A percentile compares a stretch with the other conserved stretches of the same genome.
phyloP scores from a whole-genome alignment of 2,888 invertebrate genomes.

The Seira sanloemensis region DNA sequence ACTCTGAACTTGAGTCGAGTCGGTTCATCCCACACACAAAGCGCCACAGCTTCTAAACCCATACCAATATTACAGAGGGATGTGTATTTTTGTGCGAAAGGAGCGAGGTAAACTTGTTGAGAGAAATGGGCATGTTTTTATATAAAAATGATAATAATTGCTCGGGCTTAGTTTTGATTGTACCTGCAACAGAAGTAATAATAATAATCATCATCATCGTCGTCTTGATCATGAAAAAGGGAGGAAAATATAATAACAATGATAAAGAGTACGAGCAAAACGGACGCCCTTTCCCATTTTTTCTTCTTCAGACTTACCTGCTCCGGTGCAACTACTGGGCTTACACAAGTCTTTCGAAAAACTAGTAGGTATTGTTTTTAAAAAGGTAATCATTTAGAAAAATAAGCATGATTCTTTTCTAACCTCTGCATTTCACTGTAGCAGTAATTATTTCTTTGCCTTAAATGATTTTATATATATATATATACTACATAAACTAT shows the following conservation, averaged over 20 bases:
- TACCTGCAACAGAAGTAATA: constrained; percentile 14
- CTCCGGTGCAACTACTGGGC: constrained; percentile 52
- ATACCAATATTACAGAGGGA: background rate
- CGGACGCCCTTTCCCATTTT: background rate
- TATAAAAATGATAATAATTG: constrained; percentile 51
- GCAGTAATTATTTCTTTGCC: background rate
- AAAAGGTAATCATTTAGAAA: constrained; percentile 11
- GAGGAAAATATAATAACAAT: constrained; percentile 17
- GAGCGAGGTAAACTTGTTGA: constrained; percentile 51
- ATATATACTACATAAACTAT: no score
- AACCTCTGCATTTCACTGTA: background rate
- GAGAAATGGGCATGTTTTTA: constrained; percentile 52
- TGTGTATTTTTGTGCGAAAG: constrained; percentile 25
- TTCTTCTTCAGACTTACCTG: constrained; percentile 8
- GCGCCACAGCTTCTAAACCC: background rate
- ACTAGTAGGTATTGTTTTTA: background rate
- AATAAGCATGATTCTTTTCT: constrained; percentile 11
- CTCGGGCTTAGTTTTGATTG: constrained; percentile 23
- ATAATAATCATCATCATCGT: background rate
- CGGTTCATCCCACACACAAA: constrained; percentile 45
- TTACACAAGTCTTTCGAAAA: constrained; percentile 44
- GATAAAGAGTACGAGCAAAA: constrained; percentile 9
- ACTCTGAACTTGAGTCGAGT: background rate
- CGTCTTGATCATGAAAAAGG: constrained; percentile 21
- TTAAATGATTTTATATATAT: no score